These are phyloP conservation scores for Macrotrachela quadricornifera DNA, from an alignment of 1,140 invertebrate species.

Conservation along the genomic window DNA sequence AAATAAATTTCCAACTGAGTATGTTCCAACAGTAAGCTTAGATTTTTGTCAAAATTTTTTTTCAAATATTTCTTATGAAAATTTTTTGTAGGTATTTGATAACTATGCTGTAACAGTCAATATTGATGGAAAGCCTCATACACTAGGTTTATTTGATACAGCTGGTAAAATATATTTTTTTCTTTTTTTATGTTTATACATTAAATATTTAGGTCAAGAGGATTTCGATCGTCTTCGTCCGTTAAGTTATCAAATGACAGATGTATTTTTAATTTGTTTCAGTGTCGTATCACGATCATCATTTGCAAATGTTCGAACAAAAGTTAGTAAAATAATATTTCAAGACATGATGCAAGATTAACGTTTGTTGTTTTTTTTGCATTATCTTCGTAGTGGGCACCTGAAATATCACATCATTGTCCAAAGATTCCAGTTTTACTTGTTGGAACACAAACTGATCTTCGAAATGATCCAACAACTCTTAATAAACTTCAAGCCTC, in stretches of 20 bases:
- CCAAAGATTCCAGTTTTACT: conserved; percentile 33
- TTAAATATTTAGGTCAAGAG: conserved; percentile 41
- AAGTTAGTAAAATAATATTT: conserved; percentile 41
- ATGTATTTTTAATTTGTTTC: conserved; percentile 96
- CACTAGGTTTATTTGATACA: conserved; percentile 42
- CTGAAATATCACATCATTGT: conserved; percentile 33
- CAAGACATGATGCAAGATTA: too few species aligned
- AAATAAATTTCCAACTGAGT: conserved; percentile 17
- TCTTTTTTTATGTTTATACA: too few species aligned
- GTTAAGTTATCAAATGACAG: conserved; percentile 83
- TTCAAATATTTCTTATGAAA: conserved; percentile 17
- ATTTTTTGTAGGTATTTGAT: conserved; percentile 51
- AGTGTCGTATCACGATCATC: conserved; percentile 93
- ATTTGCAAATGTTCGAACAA: conserved; percentile 98
- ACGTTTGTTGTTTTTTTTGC: too few species aligned
- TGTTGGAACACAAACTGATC: conserved; percentile 14
- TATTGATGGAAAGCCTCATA: conserved; percentile 96
- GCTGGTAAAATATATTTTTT: conserved; percentile 13
- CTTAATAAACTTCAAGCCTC: conserved; percentile 30
- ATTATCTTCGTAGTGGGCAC: conserved; percentile 17
- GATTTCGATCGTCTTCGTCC: conserved; percentile 77
- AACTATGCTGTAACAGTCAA: conserved; percentile 98
- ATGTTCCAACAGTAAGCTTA: conserved; percentile 13
- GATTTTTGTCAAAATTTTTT: too few species aligned
- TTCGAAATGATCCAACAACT: conserved; percentile 52